Evolutionary conservation across 2,113 vertebrate genomes (phyloP), one percentile per base, ranked within the genome.

Genomic region (Takifugu flavidus): DNA sequence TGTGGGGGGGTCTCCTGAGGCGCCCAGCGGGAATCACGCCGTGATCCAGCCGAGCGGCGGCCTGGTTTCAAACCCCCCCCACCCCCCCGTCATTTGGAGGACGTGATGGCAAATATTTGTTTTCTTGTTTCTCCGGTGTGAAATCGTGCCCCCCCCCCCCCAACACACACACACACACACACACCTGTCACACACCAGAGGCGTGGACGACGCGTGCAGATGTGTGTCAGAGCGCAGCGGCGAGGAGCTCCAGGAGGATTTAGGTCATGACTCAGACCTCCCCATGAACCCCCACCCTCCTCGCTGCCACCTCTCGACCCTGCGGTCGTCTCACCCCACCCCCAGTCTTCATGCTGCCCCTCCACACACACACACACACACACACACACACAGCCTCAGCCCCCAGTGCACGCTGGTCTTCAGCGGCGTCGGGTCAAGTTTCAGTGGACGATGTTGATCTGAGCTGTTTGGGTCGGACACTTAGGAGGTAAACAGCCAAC

Each of bases 181-280:
- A 82, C 83, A 84, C 80, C 82, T 89, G 81, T 79, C 82, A 80
- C 70, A 5, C 64, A 57, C 74, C 51, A 77, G 67, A 53, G 58
- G 61, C 31, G 31, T 5, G 5, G 31, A 4, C 6, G 34, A 11
- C 7, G 34, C 7, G 7, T 11, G 3, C 34, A 39, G 34, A 39
- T 39, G 34, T 39, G 34, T 39, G 34, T 39, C 7, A 39, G 25
- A 39, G 65, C 73, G 63, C 57, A 65, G 72, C 56, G 29, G 42
- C 42, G 6, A 13, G 45, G 76, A 64, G 82, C 20, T 20, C 20
- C 56, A 4, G 59, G 59, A 79, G 74, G 84, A 90, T 88, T 85
- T 89, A 86, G 89, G 86, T 89, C 89, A 90, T 80, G 80, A 84
- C 77, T 86, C 67, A 77, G 72, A 80, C 72, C 67, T 69, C 66